phyloP scores from a whole-genome alignment of 2,797 vertebrate genomes.

The Aselliscus stoliczkanus region DNA sequence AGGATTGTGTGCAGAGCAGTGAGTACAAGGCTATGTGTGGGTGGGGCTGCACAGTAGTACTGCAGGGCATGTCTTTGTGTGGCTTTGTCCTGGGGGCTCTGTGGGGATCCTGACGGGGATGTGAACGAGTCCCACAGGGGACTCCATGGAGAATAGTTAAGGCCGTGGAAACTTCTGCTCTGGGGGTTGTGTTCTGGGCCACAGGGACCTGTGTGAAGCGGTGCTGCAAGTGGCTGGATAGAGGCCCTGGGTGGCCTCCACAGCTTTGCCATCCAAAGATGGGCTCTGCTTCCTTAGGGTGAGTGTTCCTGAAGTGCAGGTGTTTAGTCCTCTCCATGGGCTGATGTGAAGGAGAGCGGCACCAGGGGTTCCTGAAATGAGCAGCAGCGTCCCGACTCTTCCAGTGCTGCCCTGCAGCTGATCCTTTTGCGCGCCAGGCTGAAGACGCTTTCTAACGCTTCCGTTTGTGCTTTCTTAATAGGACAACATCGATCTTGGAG shows the following conservation, averaged over 20 bases:
- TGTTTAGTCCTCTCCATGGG: not conserved
- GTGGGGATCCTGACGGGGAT: not conserved
- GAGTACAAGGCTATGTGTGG: no score
- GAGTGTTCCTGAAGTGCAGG: not conserved
- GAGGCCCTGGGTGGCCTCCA: not conserved
- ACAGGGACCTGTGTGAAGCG: not conserved
- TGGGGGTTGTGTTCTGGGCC: not conserved
- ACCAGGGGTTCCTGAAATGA: not conserved
- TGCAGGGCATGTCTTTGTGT: not conserved
- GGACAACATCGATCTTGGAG: slow-evolving; percentile 99
- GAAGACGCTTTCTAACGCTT: not conserved
- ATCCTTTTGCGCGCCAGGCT: not conserved
- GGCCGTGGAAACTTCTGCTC: not conserved
- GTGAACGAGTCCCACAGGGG: rapidly evolving
- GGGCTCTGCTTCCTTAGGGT: not conserved
- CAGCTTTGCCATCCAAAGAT: not conserved
- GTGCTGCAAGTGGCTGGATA: not conserved
- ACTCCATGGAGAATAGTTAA: not conserved
- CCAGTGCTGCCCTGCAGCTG: not conserved
- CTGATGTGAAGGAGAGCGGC: not conserved
- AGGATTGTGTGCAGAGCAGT: rapidly evolving
- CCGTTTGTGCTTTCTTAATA: slow-evolving; percentile 75
- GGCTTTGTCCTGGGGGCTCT: not conserved
- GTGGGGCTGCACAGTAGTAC: not conserved
- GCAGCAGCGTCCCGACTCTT: not conserved